A percentile compares a stretch with the other conserved stretches of the same genome.
Conservation (phyloP, 2,888 invertebrate genomes). For the Lomographa bimaculata region DNA sequence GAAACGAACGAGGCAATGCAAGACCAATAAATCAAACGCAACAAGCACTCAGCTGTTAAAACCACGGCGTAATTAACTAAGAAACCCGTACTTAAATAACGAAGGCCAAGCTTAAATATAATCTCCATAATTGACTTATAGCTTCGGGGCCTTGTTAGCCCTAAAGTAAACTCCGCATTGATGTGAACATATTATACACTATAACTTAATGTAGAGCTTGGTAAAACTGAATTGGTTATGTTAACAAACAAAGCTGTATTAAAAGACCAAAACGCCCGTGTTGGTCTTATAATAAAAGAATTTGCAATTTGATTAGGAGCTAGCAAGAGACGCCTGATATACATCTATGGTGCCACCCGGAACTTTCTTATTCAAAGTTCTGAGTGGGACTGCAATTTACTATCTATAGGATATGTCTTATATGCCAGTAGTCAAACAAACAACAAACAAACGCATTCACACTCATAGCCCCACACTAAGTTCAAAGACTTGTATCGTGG, state of each 20-base stretch:
- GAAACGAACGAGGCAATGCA: not conserved
- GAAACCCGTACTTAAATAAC: conserved; percentile 18
- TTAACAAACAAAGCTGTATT: conserved; percentile 14
- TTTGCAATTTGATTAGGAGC: conserved; percentile 6
- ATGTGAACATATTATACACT: no score
- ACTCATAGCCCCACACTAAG: no score
- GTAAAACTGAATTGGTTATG: conserved; percentile 4
- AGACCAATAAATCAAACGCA: conserved; percentile 28
- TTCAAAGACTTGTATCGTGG: no score
- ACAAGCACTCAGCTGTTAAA: conserved; percentile 30
- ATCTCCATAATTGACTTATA: conserved; percentile 26
- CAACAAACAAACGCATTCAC: no score
- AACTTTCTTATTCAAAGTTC: no score
- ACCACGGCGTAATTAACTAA: conserved; percentile 17
- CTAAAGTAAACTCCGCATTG: conserved; percentile 21
- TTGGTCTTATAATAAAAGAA: conserved; percentile 6
- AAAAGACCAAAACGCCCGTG: conserved; percentile 3
- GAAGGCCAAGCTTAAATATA: conserved; percentile 29
- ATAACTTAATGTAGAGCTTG: conserved; percentile 11
- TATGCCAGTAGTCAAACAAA: no score
- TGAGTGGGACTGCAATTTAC: no score
- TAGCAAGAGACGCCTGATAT: no score
- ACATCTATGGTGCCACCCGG: no score
- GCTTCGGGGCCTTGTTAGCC: conserved; percentile 24
- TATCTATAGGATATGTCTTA: no score